Evolutionary conservation across 2,797 vertebrate species (phyloP).

Genomic region (Chelon labrosus): DNA sequence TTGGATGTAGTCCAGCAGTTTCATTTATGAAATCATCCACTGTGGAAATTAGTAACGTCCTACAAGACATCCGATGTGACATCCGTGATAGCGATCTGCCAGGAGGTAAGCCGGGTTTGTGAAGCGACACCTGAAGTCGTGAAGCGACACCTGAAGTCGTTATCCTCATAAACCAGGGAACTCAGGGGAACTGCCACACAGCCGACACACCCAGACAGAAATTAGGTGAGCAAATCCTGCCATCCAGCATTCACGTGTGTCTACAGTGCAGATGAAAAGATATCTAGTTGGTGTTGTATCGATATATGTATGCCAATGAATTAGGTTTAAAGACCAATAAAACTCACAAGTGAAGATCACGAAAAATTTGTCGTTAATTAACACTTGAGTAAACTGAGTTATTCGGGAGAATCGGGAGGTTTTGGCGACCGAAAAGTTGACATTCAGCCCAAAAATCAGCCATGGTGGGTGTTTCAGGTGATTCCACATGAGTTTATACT

Average conservation of each 20-base stretch:
- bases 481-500: too few relatives aligned
- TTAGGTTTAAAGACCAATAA: conserved; percentile 41
- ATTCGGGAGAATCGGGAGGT: background rate
- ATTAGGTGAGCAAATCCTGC: conserved; percentile 29
- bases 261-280: conserved; percentile 30
- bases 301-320: conserved; percentile 38
- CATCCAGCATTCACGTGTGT: conserved; percentile 19
- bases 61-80: conserved; percentile 41
- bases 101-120: conserved; percentile 33
- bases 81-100: conserved; percentile 43
- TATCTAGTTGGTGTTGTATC: conserved; percentile 37
- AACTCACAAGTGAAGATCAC: conserved; percentile 42
- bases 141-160: conserved; percentile 48
- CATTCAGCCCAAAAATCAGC: too few relatives aligned
- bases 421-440: too few relatives aligned
- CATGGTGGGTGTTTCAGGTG: too few relatives aligned
- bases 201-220: conserved; percentile 44
- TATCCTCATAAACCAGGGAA: conserved; percentile 47
- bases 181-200: conserved; percentile 38
- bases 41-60: conserved; percentile 55
- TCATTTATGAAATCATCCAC: conserved; percentile 49
- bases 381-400: conserved; percentile 13
- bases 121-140: conserved; percentile 48
- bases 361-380: conserved; percentile 40
- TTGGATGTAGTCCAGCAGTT: conserved; percentile 40